Conservation (phyloP, 2,797 vertebrate genomes). For the Hyperoplus immaculatus region DNA sequence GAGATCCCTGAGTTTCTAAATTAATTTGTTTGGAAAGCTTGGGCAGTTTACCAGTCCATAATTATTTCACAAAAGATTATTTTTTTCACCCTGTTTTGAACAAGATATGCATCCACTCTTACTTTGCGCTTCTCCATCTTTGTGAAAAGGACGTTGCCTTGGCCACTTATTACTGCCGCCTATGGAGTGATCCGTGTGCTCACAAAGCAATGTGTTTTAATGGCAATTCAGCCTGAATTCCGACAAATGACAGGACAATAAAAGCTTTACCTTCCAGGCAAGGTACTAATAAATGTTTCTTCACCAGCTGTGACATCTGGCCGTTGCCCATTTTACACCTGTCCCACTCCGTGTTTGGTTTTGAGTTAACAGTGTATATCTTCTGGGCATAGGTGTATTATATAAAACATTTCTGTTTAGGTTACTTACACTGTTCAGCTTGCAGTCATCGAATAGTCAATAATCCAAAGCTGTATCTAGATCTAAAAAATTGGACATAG, state of each 20-base stretch:
- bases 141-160: constrained; percentile 41
- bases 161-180: constrained; percentile 32
- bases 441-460: neutral
- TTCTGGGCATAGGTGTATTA: neutral
- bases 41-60: neutral
- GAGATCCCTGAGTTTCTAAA: constrained; percentile 6
- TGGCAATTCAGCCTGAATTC: constrained; percentile 8
- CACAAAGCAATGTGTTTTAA: constrained; percentile 27
- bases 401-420: constrained; percentile 9
- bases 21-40: too few relatives aligned
- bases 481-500: neutral
- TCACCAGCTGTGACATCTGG: constrained; percentile 26
- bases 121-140: constrained; percentile 6
- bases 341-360: neutral
- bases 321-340: constrained; percentile 28
- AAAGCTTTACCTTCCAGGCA: constrained; percentile 20
- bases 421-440: constrained; percentile 6
- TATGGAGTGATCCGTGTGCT: constrained; percentile 21
- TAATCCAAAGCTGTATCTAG: neutral
- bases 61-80: neutral
- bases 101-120: neutral
- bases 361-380: constrained; percentile 21
- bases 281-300: constrained; percentile 1
- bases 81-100: neutral
- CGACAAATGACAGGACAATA: constrained; percentile 32